Percentiles rank a stretch among this genome's conserved stretches.
Evolutionary conservation across 2,113 vertebrate species (phyloP).

Genomic region (Pangasianodon gigas): DNA sequence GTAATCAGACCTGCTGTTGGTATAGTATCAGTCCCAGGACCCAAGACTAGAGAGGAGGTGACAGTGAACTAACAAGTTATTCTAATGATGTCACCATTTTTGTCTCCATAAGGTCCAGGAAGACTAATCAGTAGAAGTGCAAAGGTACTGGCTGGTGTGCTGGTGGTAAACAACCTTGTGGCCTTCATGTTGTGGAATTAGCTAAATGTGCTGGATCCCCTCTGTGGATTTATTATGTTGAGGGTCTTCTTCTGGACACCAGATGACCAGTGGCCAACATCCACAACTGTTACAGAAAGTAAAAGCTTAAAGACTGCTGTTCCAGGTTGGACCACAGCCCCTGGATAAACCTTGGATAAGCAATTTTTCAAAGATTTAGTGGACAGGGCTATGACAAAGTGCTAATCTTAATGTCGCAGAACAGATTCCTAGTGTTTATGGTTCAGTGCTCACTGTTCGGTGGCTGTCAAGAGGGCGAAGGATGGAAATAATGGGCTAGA

Average conservation of each 20-base stretch:
- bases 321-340: too few relatives aligned
- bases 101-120: background rate
- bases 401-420: constrained; percentile 1
- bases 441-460: background rate
- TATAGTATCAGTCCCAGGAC: background rate
- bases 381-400: background rate
- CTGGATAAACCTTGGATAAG: background rate
- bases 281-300: background rate
- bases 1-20: background rate
- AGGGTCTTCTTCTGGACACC: background rate
- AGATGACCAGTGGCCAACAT: background rate
- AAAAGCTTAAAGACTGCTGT: background rate
- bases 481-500: background rate
- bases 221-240: background rate
- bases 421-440: background rate
- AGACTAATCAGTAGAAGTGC: background rate
- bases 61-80: background rate
- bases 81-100: background rate
- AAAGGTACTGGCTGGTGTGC: background rate
- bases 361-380: background rate
- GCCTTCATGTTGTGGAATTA: background rate
- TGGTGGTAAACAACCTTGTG: background rate
- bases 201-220: background rate
- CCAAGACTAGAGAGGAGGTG: background rate
- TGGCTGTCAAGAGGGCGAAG: background rate